Conservation (phyloP, 2,888 invertebrate species). For the Trachelus tabidus region DNA sequence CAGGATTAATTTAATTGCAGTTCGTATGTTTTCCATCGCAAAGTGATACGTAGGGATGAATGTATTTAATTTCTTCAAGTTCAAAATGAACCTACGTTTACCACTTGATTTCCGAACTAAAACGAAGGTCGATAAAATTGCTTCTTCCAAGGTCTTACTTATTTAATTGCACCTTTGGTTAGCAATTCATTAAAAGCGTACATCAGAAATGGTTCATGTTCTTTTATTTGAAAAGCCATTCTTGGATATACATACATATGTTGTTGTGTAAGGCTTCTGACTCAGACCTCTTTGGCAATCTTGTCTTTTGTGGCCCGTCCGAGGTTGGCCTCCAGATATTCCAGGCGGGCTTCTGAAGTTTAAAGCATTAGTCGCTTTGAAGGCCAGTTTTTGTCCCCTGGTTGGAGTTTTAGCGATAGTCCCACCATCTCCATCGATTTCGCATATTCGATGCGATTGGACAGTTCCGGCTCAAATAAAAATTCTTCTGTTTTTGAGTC, state of each 20-base stretch:
- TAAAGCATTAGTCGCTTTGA: constrained; percentile 15
- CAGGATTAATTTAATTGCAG: constrained; percentile 23
- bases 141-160: constrained; percentile 7
- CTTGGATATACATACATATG: too few relatives aligned
- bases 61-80: too few relatives aligned
- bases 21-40: constrained; percentile 21
- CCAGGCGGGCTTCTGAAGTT: constrained; percentile 27
- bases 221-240: not conserved
- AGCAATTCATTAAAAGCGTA: constrained; percentile 10
- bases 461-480: constrained; percentile 29
- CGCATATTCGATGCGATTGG: constrained; percentile 22
- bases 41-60: too few relatives aligned
- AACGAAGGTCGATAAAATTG: constrained; percentile 26
- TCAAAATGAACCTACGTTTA: not conserved
- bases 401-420: constrained; percentile 23
- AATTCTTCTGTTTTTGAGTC: constrained; percentile 20
- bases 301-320: constrained; percentile 14
- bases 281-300: too few relatives aligned
- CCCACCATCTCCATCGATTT: constrained; percentile 28
- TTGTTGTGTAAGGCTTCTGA: too few relatives aligned
- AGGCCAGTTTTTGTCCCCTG: constrained; percentile 3
- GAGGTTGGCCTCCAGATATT: constrained; percentile 9
- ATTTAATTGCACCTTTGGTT: constrained; percentile 14
- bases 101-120: constrained; percentile 24
- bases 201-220: not conserved